Evolutionary conservation across 2,797 vertebrate species (phyloP), one percentile per base, ranked within the genome.

Genomic region (Oceanodroma leucorhoa): DNA sequence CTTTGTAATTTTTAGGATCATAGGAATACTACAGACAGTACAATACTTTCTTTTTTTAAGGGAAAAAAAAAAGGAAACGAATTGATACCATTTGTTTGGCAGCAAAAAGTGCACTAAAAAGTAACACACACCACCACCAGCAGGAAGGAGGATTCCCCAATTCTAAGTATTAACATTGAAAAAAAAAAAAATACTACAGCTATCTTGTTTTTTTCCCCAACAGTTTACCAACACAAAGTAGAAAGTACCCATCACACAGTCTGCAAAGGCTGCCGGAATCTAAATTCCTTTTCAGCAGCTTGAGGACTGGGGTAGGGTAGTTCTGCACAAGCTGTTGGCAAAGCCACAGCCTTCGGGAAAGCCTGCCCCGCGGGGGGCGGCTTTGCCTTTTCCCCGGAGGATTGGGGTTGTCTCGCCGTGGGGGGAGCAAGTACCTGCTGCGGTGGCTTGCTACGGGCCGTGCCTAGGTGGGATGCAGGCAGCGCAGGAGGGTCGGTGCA

Each of bases 1-100:
- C 45, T 76, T 62, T 77, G 38, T 80, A 23, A 85, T 71, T 61
- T 91, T 95, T 80, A 93, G 80, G 69, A 58, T 80, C 81, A 58
- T 83, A 54, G 34, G 38, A 86, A 89, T 81, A 54, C 76, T 55
- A 91, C n/a, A 65, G 62, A 91, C 14, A 94, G 73, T 75, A 96
- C 64, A 45, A 48, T 29, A 66, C 14, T 79, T 86, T 34, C 76
- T 87, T 82, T 87, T 87, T 89, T 88, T 58, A 30, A 62, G 34
- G 82, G 1, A 10, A 26, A 48, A 65, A 76, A 19, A 22, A 30
- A 48, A 67, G 26, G 46, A 82, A 95, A 81, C 51, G 64, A 89
- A 91, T 75, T 51, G 17, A 45, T 89, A 83, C 57, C 5, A 6
- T 89, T 69, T 75, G 36, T 83, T 92, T 70, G 91, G 82, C 86